Percentiles rank a stretch among this genome's conserved stretches.
These are phyloP conservation scores for Phrynocephalus forsythii DNA, from an alignment of 2,797 vertebrate genomes.

Conservation along the genomic window DNA sequence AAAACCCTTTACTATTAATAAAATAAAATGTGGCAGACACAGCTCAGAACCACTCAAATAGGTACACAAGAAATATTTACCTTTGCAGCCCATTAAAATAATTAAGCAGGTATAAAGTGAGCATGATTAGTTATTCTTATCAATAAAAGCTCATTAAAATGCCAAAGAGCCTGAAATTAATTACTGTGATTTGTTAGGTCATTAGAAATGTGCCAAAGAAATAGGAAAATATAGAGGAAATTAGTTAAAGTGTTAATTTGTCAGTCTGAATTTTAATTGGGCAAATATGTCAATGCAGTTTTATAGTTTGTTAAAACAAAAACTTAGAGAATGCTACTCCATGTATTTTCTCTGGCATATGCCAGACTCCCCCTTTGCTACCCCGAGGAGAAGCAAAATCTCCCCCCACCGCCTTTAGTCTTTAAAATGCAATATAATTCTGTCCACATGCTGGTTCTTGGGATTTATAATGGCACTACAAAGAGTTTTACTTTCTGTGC, in stretches of 20 bases:
- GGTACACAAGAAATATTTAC: slow-evolving; percentile 22
- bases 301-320: slow-evolving; percentile 15
- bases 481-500: neutral
- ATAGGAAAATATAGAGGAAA: slow-evolving; percentile 46
- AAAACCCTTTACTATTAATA: neutral
- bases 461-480: neutral
- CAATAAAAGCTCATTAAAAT: slow-evolving; percentile 32
- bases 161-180: slow-evolving; percentile 37
- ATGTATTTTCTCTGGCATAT: neutral
- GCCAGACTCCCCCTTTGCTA: neutral
- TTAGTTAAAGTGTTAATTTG: slow-evolving; percentile 36
- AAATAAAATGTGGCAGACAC: neutral
- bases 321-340: neutral
- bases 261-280: slow-evolving; percentile 22
- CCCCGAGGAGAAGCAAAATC: neutral
- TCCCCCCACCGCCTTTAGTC: neutral
- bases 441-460: neutral
- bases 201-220: slow-evolving; percentile 45
- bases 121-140: slow-evolving; percentile 31
- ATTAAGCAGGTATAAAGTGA: slow-evolving; percentile 35
- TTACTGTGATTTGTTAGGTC: slow-evolving; percentile 41
- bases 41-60: neutral
- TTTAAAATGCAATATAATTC: neutral
- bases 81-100: slow-evolving; percentile 34
- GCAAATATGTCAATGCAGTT: slow-evolving; percentile 31